Evolutionary conservation across 2,113 vertebrate species (phyloP).

Genomic region (Cryptomyrus ogoouensis): DNA sequence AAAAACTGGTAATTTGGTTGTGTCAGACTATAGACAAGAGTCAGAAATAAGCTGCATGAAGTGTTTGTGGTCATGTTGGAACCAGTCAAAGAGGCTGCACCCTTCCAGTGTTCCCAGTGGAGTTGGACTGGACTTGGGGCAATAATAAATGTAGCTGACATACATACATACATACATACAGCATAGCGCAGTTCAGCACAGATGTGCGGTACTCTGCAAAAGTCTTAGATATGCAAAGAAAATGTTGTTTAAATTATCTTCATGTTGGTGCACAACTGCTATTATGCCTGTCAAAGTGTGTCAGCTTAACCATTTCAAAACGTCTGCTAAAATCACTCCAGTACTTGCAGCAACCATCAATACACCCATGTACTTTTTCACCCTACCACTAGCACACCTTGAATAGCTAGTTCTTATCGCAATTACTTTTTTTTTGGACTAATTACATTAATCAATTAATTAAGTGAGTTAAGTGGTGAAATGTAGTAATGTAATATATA

Average conservation of each 20-base stretch:
- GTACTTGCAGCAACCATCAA: too few relatives aligned
- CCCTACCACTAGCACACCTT: too few relatives aligned
- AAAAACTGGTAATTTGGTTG: neutral
- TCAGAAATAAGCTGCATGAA: neutral
- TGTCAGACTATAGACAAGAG: neutral
- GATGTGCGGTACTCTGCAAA: neutral
- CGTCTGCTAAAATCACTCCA: neutral
- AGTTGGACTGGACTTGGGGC: neutral
- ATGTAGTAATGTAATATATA: too few relatives aligned
- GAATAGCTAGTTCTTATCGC: too few relatives aligned
- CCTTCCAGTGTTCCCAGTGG: neutral
- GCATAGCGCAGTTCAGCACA: neutral
- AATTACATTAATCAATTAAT: too few relatives aligned
- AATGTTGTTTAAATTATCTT: neutral
- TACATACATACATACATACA: too few relatives aligned
- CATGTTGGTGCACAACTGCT: neutral
- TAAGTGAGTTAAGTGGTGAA: too few relatives aligned
- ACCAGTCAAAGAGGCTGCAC: neutral
- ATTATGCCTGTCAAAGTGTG: neutral
- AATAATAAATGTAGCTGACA: neutral
- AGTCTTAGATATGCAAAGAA: neutral
- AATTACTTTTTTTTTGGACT: too few relatives aligned
- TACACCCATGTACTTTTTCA: too few relatives aligned
- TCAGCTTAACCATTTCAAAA: neutral
- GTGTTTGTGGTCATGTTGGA: neutral